Evolutionary conservation across 2,113 vertebrate species (phyloP).

Genomic region (Rhabdomys dilectus): DNA sequence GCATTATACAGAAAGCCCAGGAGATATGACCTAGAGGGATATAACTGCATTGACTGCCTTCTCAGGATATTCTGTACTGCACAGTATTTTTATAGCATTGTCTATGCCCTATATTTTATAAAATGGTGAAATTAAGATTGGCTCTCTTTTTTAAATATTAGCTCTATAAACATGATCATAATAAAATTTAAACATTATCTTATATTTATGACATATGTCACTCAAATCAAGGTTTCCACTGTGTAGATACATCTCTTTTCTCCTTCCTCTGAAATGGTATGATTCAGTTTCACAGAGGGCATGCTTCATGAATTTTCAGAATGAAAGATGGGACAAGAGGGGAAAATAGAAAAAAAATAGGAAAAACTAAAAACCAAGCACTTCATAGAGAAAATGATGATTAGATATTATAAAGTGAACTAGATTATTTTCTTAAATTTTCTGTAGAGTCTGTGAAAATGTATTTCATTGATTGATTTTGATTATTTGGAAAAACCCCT

Average conservation of each 20-base stretch:
- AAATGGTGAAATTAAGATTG: constrained; percentile 4
- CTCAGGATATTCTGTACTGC: background rate
- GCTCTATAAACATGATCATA: background rate
- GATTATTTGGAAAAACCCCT: background rate
- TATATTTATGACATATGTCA: background rate
- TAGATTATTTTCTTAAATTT: background rate
- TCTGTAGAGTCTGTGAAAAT: background rate
- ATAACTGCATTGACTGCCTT: background rate
- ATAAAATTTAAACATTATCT: background rate
- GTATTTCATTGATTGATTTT: background rate
- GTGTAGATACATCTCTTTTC: background rate
- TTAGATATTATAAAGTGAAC: background rate
- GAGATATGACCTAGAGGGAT: background rate
- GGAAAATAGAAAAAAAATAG: background rate
- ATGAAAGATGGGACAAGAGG: background rate
- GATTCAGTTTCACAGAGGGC: background rate
- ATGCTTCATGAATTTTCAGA: background rate
- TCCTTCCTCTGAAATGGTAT: background rate
- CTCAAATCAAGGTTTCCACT: background rate
- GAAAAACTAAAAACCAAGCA: background rate
- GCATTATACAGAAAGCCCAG: background rate
- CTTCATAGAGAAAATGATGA: background rate
- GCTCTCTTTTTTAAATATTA: background rate
- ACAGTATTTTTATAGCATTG: background rate
- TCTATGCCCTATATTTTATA: background rate